Conservation (phyloP, 2,113 vertebrate species). For the Sturnira hondurensis region DNA sequence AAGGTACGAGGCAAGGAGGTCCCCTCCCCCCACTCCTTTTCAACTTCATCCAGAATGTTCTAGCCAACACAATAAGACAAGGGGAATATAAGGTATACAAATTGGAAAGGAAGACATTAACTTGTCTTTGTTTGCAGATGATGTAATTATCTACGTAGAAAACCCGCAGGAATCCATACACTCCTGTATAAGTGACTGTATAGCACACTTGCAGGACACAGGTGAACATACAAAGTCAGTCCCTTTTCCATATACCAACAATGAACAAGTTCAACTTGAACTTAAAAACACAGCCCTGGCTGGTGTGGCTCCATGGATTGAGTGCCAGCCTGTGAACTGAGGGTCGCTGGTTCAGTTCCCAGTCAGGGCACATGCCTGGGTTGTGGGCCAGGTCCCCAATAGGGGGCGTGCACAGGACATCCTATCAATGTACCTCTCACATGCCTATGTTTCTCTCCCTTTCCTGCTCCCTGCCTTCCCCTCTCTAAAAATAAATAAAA, state of each 20-base stretch:
- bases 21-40: neutral
- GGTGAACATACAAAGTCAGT: neutral
- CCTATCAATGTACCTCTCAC: no score
- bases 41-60: neutral
- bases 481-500: no score
- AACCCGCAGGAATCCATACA: neutral
- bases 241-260: neutral
- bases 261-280: neutral
- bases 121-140: neutral
- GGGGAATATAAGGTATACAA: neutral
- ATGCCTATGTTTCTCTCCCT: no score
- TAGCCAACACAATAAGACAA: neutral
- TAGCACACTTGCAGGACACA: neutral
- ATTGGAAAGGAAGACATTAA: neutral
- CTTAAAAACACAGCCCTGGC: neutral
- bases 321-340: neutral
- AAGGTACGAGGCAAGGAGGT: neutral
- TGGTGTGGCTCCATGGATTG: no score
- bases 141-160: neutral
- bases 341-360: no score
- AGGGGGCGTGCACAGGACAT: no score
- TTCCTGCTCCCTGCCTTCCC: no score
- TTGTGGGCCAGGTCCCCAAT: no score
- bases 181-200: neutral
- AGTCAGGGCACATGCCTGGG: no score